Percentiles rank a stretch among this genome's conserved stretches.
Evolutionary conservation across 2,113 vertebrate genomes (phyloP).

Genomic region (Oplegnathus fasciatus): DNA sequence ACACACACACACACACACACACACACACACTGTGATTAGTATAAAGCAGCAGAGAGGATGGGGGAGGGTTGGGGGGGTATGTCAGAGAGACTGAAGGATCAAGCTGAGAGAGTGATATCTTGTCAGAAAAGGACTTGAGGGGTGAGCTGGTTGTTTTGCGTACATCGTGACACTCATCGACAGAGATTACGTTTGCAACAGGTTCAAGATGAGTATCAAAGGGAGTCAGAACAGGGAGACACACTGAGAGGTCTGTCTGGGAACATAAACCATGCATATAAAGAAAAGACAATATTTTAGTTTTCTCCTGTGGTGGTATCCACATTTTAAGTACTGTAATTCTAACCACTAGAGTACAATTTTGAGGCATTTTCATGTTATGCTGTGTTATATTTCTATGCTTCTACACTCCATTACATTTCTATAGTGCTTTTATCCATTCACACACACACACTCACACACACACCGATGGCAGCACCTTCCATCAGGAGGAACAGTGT

Average conservation of each 20-base stretch:
- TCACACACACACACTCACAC: not conserved
- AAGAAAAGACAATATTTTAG: not conserved
- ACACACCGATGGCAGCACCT: not conserved
- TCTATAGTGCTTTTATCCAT: not conserved
- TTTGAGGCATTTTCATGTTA: not conserved
- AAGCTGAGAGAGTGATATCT: constrained; percentile 10
- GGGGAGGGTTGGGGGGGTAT: constrained; percentile 2
- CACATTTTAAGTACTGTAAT: not conserved
- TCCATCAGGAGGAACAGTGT: not conserved
- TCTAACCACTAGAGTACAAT: not conserved
- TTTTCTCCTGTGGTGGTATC: not conserved
- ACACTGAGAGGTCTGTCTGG: not conserved
- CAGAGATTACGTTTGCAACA: constrained; percentile 26
- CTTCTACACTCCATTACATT: not conserved
- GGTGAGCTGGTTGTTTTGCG: constrained; percentile 3
- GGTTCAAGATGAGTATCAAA: constrained; percentile 13
- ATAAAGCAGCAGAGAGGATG: constrained; percentile 19
- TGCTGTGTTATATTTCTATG: not conserved
- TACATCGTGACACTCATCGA: constrained; percentile 25
- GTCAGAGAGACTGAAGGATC: constrained; percentile 57
- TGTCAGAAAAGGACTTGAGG: constrained; percentile 45
- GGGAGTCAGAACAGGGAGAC: not conserved
- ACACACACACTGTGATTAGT: constrained; percentile 8
- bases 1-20: constrained; percentile 15
- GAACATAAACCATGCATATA: not conserved